Evolutionary conservation across 2,113 vertebrate species (phyloP).

Genomic region (Bambusicola thoracicus): DNA sequence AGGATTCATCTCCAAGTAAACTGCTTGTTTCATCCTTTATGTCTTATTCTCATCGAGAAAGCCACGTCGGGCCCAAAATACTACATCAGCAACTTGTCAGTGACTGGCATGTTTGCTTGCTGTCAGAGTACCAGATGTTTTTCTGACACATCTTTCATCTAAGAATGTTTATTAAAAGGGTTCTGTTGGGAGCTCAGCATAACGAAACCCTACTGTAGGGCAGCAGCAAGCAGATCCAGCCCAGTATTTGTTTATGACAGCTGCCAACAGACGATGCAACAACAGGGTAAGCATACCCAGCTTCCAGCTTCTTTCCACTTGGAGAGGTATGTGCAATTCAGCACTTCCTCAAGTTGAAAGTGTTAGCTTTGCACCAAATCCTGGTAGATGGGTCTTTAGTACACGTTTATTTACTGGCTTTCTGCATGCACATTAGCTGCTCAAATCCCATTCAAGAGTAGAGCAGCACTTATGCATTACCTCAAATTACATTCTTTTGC

Average conservation of each 20-base stretch:
- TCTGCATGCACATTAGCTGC: background rate
- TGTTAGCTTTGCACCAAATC: background rate
- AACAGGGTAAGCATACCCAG: background rate
- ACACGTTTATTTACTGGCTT: background rate
- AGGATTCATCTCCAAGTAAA: background rate
- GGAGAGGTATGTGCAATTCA: background rate
- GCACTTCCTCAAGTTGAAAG: fast-evolving
- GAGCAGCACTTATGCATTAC: background rate
- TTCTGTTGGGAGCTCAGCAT: fast-evolving
- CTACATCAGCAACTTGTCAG: background rate
- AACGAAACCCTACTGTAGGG: background rate
- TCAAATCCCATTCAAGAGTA: background rate
- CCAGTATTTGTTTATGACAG: background rate
- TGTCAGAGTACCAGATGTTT: background rate
- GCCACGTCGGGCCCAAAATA: fast-evolving
- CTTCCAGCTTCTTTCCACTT: background rate
- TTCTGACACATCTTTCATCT: background rate
- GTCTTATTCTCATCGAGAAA: background rate
- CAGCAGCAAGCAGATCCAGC: background rate
- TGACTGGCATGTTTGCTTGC: background rate
- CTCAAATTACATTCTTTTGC: background rate
- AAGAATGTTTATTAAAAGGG: background rate
- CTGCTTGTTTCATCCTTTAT: background rate
- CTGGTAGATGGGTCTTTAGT: background rate
- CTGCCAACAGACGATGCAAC: background rate